A percentile compares a stretch with the other conserved stretches of the same genome.
Evolutionary conservation across 2,888 invertebrate species (phyloP).

Genomic region (Sphaerophoria rueppellii): DNA sequence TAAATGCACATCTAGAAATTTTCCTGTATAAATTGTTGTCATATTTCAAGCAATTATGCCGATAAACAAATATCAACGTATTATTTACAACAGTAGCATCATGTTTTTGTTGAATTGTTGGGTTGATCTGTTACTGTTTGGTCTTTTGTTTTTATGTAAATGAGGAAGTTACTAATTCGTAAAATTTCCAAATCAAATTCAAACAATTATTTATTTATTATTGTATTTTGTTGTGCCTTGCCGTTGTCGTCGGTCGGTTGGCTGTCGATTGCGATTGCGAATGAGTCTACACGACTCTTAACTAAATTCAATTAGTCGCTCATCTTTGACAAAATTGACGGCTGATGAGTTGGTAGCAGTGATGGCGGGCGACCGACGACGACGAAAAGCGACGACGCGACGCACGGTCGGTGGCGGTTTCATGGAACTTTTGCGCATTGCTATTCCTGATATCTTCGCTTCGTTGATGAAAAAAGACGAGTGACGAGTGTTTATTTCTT

Average conservation of each 20-base stretch:
- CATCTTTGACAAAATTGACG: constrained; percentile 73
- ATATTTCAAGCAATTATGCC: constrained; percentile 32
- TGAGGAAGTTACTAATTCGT: constrained; percentile 72
- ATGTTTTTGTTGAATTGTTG: constrained; percentile 7
- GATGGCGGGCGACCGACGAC: constrained; percentile 8
- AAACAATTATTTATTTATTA: constrained; percentile 65
- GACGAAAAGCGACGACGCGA: no score
- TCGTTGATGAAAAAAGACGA: constrained; percentile 43
- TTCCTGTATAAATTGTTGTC: not conserved
- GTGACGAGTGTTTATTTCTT: constrained; percentile 52
- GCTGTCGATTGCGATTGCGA: constrained; percentile 1
- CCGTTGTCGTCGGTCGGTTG: constrained; percentile 9
- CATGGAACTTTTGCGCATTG: constrained; percentile 71
- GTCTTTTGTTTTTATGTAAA: constrained; percentile 70
- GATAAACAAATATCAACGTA: constrained; percentile 1
- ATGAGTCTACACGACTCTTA: constrained; percentile 66
- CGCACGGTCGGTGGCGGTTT: constrained; percentile 25
- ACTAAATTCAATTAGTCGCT: constrained; percentile 73
- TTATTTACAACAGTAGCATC: constrained; percentile 16
- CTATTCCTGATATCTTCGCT: constrained; percentile 66
- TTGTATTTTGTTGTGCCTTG: constrained; percentile 61
- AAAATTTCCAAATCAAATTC: constrained; percentile 73
- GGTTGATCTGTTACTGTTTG: constrained; percentile 1
- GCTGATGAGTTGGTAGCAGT: not conserved
- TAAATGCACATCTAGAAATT: not conserved